Evolutionary conservation across 2,888 invertebrate genomes (phyloP).

Genomic region (Polymixis lichenea): DNA sequence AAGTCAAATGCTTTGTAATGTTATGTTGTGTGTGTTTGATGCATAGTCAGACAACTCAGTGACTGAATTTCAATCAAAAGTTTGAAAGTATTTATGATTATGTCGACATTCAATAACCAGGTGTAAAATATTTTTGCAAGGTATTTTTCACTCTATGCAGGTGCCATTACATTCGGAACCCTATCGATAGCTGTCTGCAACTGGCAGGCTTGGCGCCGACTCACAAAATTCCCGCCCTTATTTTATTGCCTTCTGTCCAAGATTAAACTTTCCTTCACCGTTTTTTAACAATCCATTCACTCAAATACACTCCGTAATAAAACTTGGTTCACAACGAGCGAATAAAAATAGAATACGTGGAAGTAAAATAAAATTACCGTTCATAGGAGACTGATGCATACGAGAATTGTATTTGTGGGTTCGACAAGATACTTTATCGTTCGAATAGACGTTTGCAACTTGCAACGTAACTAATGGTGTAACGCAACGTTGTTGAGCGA

Average conservation of each 20-base stretch:
- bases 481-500: conserved; percentile 26
- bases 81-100: too few relatives aligned
- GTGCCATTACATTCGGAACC: conserved; percentile 77
- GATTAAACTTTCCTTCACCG: conserved; percentile 85
- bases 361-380: conserved; percentile 50
- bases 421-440: conserved; percentile 32
- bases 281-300: conserved; percentile 81
- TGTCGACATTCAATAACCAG: too few relatives aligned
- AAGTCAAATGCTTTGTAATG: too few relatives aligned
- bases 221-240: conserved; percentile 87
- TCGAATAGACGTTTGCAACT: conserved; percentile 26
- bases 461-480: conserved; percentile 34
- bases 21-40: too few relatives aligned
- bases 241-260: conserved; percentile 89
- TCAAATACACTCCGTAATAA: conserved; percentile 76
- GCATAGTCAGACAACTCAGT: too few relatives aligned
- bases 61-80: too few relatives aligned
- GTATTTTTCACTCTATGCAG: conserved; percentile 75
- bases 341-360: conserved; percentile 69
- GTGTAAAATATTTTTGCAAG: not conserved
- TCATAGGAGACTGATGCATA: conserved; percentile 40
- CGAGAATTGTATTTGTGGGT: conserved; percentile 36
- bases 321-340: conserved; percentile 64
- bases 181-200: conserved; percentile 89
- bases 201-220: conserved; percentile 87